Evolutionary conservation across 2,797 vertebrate species (phyloP).

Genomic region (Channa striata): DNA sequence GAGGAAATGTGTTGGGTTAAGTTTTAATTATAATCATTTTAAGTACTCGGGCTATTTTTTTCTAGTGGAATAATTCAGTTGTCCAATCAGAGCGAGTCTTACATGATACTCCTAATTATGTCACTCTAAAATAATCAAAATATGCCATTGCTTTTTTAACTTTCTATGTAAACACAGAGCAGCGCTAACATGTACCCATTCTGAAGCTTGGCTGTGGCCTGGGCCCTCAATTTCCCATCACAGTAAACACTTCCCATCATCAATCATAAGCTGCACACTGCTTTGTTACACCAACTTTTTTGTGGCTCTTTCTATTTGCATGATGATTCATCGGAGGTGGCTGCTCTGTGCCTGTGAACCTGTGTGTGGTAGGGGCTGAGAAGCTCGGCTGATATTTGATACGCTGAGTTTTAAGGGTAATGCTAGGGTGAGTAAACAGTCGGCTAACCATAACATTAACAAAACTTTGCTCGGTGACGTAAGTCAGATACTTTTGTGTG

Average conservation of each 20-base stretch:
- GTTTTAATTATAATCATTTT: neutral
- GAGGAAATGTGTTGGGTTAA: neutral
- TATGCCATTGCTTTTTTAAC: neutral
- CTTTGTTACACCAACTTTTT: constrained; percentile 41
- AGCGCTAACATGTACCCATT: constrained; percentile 4
- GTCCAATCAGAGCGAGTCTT: neutral
- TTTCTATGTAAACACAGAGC: constrained; percentile 16
- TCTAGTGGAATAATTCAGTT: neutral
- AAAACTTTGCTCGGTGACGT: constrained; percentile 30
- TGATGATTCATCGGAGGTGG: constrained; percentile 67
- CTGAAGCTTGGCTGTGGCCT: constrained; percentile 12
- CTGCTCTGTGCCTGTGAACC: constrained; percentile 33
- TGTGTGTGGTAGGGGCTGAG: constrained; percentile 29
- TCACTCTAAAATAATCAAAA: constrained; percentile 1
- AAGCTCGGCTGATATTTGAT: constrained; percentile 39
- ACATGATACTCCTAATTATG: neutral
- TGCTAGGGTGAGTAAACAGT: constrained; percentile 35
- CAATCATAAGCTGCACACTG: constrained; percentile 31
- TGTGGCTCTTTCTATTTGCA: constrained; percentile 61
- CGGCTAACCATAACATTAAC: constrained; percentile 47
- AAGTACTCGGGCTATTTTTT: neutral
- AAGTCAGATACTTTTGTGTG: constrained; percentile 24
- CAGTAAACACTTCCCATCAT: constrained; percentile 53
- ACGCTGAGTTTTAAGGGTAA: constrained; percentile 39
- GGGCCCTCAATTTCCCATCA: constrained; percentile 46